Evolutionary conservation across 37 sponge, comb jelly and placozoan genomes (phyloP), one percentile per base, ranked within the genome.

Genomic region (Lycopodina hypogea): DNA sequence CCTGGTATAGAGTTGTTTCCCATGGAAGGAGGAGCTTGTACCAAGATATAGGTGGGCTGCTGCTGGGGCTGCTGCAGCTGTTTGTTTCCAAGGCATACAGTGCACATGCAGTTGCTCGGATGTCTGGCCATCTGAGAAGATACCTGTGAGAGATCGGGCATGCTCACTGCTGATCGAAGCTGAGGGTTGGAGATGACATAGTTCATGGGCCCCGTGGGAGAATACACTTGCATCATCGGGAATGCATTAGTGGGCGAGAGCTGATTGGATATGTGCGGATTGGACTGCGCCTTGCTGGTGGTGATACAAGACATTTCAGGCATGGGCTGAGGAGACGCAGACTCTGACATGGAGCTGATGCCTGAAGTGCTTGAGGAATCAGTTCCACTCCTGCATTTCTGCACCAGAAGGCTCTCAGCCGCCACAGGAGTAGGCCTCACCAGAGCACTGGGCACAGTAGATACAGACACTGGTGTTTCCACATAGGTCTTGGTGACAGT

Each of bases 101-200:
- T 9, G 35, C 83, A 82, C 57, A 42, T 51, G 58, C 83, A 83
- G 60, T 59, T 56, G 45, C 70, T 57, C 1, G 76, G 15, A 26
- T 79, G 84, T 37, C 64, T 78, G 42, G 51, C n/a, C 0, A 69
- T 35, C n/a, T 77, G 37, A 39, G 71, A 41, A 6, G 76, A n/a
- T 33, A 65, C 66, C 51, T 65, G 68, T 52, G 37, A 69, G 33
- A 89, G 84, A 19, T 89, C 89, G 8, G 89, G 89, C 89, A 89
- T 83, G 72, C 89, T 89, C 26, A 62, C 45, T 1, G 76, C 87
- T 36, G 89, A 89, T 12, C 89, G 73, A 23, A 89, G 76, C 9
- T 79, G 60, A 67, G 56, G 74, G 38, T 68, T 36, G 2, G 72
- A 74, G 53, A 85, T 48, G 34, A 85, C 34, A 42, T 77, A 76